Evolutionary conservation across 2,888 invertebrate genomes (phyloP).

Genomic region (Sylvicola cinctus): DNA sequence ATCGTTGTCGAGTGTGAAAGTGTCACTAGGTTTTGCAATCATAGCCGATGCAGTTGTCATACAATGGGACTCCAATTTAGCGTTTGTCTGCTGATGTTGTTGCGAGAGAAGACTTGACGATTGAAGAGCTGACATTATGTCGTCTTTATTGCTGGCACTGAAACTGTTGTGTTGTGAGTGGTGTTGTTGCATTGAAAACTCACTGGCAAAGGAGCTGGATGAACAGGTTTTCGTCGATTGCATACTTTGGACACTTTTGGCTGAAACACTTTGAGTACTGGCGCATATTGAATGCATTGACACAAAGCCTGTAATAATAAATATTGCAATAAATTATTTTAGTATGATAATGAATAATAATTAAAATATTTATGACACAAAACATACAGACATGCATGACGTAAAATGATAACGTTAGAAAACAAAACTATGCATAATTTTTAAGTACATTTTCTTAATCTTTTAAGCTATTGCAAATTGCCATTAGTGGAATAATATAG

Average conservation of each 20-base stretch:
- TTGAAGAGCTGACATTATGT: no score
- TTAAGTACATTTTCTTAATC: no score
- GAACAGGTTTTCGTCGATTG: constrained; percentile 11
- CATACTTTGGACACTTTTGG: constrained; percentile 31
- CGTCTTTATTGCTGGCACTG: background rate
- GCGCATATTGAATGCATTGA: constrained; percentile 41
- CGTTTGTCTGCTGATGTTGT: background rate
- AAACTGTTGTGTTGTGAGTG: background rate
- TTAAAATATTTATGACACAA: no score
- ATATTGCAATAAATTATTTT: constrained; percentile 1
- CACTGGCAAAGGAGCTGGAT: constrained; percentile 6
- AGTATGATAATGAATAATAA: no score
- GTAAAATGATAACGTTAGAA: no score
- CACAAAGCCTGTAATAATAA: constrained; percentile 30
- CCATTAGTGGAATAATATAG: no score
- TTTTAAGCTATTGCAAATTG: no score
- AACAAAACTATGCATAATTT: no score
- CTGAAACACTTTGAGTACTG: constrained; percentile 38
- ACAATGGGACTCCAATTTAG: background rate
- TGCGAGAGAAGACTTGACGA: background rate
- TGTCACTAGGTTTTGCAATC: background rate
- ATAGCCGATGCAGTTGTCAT: no score
- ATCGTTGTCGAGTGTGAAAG: background rate
- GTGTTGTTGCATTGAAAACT: constrained; percentile 1
- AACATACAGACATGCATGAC: background rate